Percentiles rank a stretch among this genome's conserved stretches.
Evolutionary conservation across 2,888 invertebrate genomes (phyloP).

Genomic region (Diarsia mendica): DNA sequence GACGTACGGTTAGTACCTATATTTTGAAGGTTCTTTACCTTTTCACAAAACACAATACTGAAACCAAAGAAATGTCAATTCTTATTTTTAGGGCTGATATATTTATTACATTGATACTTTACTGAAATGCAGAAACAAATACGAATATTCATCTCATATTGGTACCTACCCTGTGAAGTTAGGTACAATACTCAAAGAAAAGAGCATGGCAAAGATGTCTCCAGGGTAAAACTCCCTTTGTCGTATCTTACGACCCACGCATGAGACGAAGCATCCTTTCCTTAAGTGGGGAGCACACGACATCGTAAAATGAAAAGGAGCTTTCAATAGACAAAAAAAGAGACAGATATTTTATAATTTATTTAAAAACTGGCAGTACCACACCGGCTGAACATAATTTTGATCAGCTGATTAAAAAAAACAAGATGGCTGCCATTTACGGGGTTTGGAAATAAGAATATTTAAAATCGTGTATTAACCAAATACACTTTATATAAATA

Average conservation of each 20-base stretch:
- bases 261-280: conserved; percentile 11
- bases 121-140: not conserved
- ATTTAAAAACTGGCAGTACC: not conserved
- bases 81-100: not conserved
- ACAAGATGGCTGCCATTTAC: no score
- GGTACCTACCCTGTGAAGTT: not conserved
- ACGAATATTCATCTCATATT: conserved; percentile 13
- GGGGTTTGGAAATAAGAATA: no score
- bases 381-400: no score
- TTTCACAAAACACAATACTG: not conserved
- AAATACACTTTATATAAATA: no score
- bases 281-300: conserved; percentile 25
- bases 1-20: no score
- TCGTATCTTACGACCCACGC: conserved; percentile 38
- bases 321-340: conserved; percentile 1
- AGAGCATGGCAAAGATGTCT: conserved; percentile 40
- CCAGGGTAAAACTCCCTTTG: conserved; percentile 47
- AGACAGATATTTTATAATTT: not conserved
- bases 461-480: no score
- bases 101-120: not conserved
- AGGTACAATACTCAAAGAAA: conserved; percentile 25
- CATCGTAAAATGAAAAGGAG: conserved; percentile 32
- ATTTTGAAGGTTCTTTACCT: not conserved
- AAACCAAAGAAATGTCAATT: not conserved
- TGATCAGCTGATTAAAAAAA: no score